Base-by-base conservation (phyloP, 2,888 invertebrate species). In the Tyria jacobaeae region DNA sequence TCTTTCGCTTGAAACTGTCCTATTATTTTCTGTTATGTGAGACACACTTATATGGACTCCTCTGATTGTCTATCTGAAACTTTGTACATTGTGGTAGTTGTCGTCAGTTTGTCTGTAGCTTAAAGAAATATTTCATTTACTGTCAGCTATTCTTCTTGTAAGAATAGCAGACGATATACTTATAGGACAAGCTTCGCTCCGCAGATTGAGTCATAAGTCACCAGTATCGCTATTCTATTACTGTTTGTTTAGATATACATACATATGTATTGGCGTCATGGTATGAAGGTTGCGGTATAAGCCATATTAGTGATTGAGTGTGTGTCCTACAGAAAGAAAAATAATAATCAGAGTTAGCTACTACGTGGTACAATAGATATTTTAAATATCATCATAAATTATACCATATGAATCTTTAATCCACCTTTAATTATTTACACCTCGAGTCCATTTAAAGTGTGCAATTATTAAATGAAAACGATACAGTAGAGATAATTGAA, bases 101-200 rank as follows among this genome's bases (percentile, higher is more conserved):
- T 44, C 21, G 21, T 44, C 44, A 21, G 12, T 21, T 21, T 44
- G 44, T 44, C 21, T 44, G 12, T 12, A 44, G 21, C 21, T 44
- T 44, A 44, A 44, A 21, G 21, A 44, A 21, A 54, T 54, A 31
- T 21, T 56, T 48, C 47, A 39, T 44, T 47, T 48, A 41, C 35
- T 27, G 37, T 41, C 50, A 50, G 50, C 54, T 12, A 67, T 31
- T 52, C 24, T 68, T 49, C 49, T n/a, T 47, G 1, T 31, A n/a
- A 68, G 47, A 49, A 60, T 50, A 70, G 53, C 58, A 74, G 65
- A 58, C 70, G 27, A 24, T n/a, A 31, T 49, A 62, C 31, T 55
- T 48, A 49, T 62, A 54, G 53, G 25, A 66, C 56, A n/a, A 55
- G 58, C 50, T 59, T 44, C 24, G 49, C 54, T 64, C 48, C 41